Evolutionary conservation across 1,140 invertebrate species (phyloP), one percentile per base, ranked within the genome.

Genomic region (Tetramorium alpestre): DNA sequence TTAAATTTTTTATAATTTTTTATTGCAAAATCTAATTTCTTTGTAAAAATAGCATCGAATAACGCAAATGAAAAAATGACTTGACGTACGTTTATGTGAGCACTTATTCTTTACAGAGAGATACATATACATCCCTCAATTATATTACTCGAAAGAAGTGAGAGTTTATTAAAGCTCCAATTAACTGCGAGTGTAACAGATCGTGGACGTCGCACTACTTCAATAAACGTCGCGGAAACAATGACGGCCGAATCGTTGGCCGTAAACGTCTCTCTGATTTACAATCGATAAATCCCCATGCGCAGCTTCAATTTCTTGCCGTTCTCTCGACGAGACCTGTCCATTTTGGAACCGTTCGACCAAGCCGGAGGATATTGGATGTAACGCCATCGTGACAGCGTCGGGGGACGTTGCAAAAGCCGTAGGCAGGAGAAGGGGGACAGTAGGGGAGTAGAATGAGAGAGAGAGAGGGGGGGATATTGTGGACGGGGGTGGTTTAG

Each of bases 351-450:
- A 90, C 89, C 87, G 86, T 77, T 90, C 89, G 90, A 62, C 69
- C 90, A 82, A 87, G 85, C 85, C 87, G 65, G 54, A 60, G 86
- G 88, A 92, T 91, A 92, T 92, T 92, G 91, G 89, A 92, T 81
- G 91, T 90, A 93, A 89, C 91, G 92, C 91, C 91, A 90, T 92
- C 78, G 88, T 88, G 92, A 92, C 91, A 90, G 86, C 80, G 44
- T 56, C 82, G 75, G 69, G 75, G 81, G 60, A 80, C 82, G 60
- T 80, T 70, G 80, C 75, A 58, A 47, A 70, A 86, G 87, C 88
- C 64, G 8, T 70, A 49, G 72, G 33, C 54, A 51, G 33, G 65
- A n/a, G 69, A 87, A 78, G 58, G 65, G 86, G 85, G 65, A 84
- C 80, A 87, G 69, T 89, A 41, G 58, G 67, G 65, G 41, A 47